Conservation (phyloP, 2,797 vertebrate genomes). For the Chelmon rostratus region DNA sequence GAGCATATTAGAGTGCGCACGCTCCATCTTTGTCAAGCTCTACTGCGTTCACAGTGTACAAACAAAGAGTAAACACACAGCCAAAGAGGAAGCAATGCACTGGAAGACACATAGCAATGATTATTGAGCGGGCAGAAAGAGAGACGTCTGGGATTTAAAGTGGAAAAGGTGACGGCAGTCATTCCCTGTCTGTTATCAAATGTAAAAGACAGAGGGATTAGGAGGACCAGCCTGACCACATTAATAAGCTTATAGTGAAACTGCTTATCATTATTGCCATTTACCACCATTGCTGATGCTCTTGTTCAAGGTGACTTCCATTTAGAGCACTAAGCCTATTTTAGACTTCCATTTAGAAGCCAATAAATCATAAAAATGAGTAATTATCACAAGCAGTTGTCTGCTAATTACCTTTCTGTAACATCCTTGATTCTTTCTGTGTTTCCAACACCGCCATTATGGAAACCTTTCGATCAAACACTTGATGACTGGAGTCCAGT, state of each 20-base stretch:
- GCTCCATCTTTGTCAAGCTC: constrained; percentile 17
- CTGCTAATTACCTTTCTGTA: constrained; percentile 53
- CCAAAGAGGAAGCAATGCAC: constrained; percentile 7
- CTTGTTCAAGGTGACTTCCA: constrained; percentile 80
- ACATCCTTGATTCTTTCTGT: constrained; percentile 38
- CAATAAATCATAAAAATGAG: constrained; percentile 67
- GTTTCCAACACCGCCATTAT: constrained; percentile 26
- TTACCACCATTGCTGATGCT: constrained; percentile 65
- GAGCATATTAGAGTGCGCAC: constrained; percentile 30
- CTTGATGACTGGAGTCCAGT: background rate
- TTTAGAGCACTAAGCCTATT: constrained; percentile 66
- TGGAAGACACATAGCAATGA: constrained; percentile 7
- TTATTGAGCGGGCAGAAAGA: constrained; percentile 30
- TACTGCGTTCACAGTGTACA: constrained; percentile 22
- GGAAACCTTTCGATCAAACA: constrained; percentile 38
- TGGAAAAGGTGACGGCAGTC: constrained; percentile 62
- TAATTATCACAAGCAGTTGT: constrained; percentile 49
- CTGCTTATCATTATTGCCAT: constrained; percentile 75
- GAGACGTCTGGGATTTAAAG: constrained; percentile 51
- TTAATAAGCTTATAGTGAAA: constrained; percentile 75
- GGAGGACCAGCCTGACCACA: constrained; percentile 59
- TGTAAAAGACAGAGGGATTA: constrained; percentile 72
- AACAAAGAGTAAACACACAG: constrained; percentile 5
- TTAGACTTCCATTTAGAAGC: constrained; percentile 68
- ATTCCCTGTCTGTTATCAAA: constrained; percentile 62